Base-by-base conservation (phyloP, 2,888 invertebrate genomes). In the Halictus ligatus region DNA sequence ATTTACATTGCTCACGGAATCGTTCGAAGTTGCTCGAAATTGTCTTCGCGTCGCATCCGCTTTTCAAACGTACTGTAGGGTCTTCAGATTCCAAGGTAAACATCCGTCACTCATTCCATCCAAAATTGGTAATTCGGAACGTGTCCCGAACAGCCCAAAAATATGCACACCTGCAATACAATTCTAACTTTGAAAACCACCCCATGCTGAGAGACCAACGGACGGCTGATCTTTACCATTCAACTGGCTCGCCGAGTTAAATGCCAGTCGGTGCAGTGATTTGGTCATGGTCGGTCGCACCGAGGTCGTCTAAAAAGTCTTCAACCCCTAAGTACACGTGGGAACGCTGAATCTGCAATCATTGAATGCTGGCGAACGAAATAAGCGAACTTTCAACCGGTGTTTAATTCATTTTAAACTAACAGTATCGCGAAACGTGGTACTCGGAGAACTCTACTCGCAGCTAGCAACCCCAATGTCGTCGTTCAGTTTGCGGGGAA, bases 141-240 rank as follows among this genome's bases (percentile, higher is more conserved):
- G 18, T 54, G 46, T 18, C 10, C 46, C 0, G 13, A 76, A 48
- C 29, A 67, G 43, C 64, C 50, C 15, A 43, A 82, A 67, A 87
- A 82, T 83, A 74, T 76, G 50, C 75, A 76, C 79, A 74, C 60
- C n/a, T 46, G 64, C 43, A 46, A 75, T 80, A 60, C 91, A 91
- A 91, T 92, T 91, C 92, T 90, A 87, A 71, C 71, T 43, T n/a
- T 43, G 5, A n/a, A 83, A 75, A 54, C 64, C 54, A 79, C 91
- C 94, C 90, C 94, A 93, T 91, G 90, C 93, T 78, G 90, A 92
- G 93, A 73, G 91, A 93, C 92, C 93, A 92, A 92, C 91, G 92
- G 89, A 91, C 79, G 84, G 91, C 83, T 83, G 40, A 40, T 67
- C 35, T n/a, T 75, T n/a, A 29, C 80, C 50, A 35, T 81, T 76